Evolutionary conservation across 2,888 invertebrate species (phyloP).

Genomic region (Abrostola triplasia): DNA sequence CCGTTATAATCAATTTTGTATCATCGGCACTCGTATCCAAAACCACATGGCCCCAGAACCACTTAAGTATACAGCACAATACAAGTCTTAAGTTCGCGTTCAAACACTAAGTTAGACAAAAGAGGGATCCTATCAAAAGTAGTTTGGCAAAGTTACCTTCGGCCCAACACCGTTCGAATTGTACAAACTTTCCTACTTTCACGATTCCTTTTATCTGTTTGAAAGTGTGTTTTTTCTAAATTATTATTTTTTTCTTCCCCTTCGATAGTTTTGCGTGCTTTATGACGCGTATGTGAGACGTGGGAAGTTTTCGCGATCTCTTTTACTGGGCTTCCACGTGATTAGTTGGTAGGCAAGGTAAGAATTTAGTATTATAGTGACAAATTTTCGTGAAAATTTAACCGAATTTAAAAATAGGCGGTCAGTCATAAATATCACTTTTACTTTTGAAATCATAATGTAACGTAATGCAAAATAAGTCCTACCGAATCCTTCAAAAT

Average conservation of each 20-base stretch:
- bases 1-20: conserved; percentile 12
- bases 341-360: conserved; percentile 7
- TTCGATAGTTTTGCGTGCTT: conserved; percentile 63
- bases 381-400: not conserved
- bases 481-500: not conserved
- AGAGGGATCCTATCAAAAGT: conserved; percentile 81
- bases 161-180: conserved; percentile 78
- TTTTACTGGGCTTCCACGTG: conserved; percentile 15
- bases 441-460: not conserved
- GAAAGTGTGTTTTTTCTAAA: conserved; percentile 81
- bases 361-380: not conserved
- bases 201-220: conserved; percentile 82
- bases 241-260: conserved; percentile 79
- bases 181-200: conserved; percentile 85
- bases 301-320: conserved; percentile 51
- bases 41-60: conserved; percentile 37
- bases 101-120: conserved; percentile 86
- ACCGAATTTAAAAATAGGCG: not conserved
- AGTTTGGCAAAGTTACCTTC: conserved; percentile 78
- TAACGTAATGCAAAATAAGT: no score
- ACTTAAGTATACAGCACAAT: conserved; percentile 62
- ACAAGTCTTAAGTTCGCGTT: conserved; percentile 73
- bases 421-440: not conserved
- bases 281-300: conserved; percentile 74
- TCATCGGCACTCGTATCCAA: conserved; percentile 68